Evolutionary conservation across 2,888 invertebrate species (phyloP).

Genomic region (Empis stercorea): DNA sequence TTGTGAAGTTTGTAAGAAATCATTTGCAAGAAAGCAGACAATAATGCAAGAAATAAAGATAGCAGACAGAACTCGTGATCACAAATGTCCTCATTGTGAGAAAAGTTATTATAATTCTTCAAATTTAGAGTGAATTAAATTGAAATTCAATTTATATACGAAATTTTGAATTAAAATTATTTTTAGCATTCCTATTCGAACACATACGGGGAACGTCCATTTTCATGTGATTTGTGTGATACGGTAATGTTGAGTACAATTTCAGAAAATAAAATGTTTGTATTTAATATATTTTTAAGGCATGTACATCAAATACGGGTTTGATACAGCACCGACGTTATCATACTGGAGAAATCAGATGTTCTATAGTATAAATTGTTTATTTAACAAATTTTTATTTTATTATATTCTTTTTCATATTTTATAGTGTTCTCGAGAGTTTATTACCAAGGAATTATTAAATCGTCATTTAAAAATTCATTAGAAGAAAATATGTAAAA

Average conservation of each 20-base stretch:
- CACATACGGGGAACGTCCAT: slow-evolving; percentile 54
- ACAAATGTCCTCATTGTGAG: slow-evolving; percentile 48
- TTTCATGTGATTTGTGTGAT: slow-evolving; percentile 59
- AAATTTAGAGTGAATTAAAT: slow-evolving; percentile 36
- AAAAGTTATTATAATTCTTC: slow-evolving; percentile 52
- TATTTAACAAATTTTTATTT: background rate
- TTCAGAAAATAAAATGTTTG: background rate
- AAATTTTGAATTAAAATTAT: background rate
- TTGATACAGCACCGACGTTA: slow-evolving; percentile 59
- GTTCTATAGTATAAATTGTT: slow-evolving; percentile 45
- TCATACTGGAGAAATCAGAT: slow-evolving; percentile 52
- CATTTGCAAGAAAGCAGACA: slow-evolving; percentile 50
- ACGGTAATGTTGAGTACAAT: slow-evolving; percentile 13
- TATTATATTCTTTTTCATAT: slow-evolving; percentile 4
- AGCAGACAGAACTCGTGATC: slow-evolving; percentile 42
- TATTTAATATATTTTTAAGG: slow-evolving; percentile 30
- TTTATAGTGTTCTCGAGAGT: slow-evolving; percentile 58
- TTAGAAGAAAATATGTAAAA: slow-evolving; percentile 18
- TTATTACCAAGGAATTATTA: slow-evolving; percentile 71
- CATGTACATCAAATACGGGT: slow-evolving; percentile 60
- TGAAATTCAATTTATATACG: background rate
- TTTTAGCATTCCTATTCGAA: slow-evolving; percentile 47
- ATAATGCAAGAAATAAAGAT: too few species aligned
- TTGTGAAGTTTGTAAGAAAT: slow-evolving; percentile 34
- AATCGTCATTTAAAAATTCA: slow-evolving; percentile 63